Evolutionary conservation across 2,888 invertebrate genomes (phyloP).

Genomic region (Phoenoteleia sp.): DNA sequence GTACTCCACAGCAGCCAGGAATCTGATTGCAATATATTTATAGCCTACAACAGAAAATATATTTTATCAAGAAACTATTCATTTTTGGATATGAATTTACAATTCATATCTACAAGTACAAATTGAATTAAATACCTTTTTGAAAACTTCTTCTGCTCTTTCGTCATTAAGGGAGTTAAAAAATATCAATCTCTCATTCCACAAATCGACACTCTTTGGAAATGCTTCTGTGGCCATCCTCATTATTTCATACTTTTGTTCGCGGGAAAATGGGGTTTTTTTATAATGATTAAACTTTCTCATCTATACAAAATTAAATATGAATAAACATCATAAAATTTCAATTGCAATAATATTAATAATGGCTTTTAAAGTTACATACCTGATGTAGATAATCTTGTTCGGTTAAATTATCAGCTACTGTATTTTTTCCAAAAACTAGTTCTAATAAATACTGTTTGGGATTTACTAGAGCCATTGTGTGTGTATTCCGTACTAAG

Average conservation of each 20-base stretch:
- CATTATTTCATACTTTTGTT: conserved; percentile 83
- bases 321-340: background rate
- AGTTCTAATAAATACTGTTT: conserved; percentile 85
- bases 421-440: conserved; percentile 78
- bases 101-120: too few relatives aligned
- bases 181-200: conserved; percentile 87
- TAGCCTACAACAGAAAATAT: conserved; percentile 83
- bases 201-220: conserved; percentile 87
- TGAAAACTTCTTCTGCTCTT: conserved; percentile 85
- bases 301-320: conserved; percentile 75
- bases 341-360: background rate
- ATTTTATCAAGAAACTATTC: too few relatives aligned
- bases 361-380: conserved; percentile 7
- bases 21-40: conserved; percentile 83
- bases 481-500: conserved; percentile 88
- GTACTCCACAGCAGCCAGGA: conserved; percentile 87
- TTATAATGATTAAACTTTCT: conserved; percentile 80
- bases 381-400: conserved; percentile 87
- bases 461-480: conserved; percentile 89
- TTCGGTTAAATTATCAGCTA: conserved; percentile 86
- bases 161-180: conserved; percentile 86
- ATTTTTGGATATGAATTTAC: too few relatives aligned
- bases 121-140: too few relatives aligned
- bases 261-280: conserved; percentile 76
- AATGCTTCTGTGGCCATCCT: conserved; percentile 86